A percentile compares a stretch with the other conserved stretches of the same genome.
Evolutionary conservation across 2,888 invertebrate genomes (phyloP).

Genomic region (Amaurobius ferox): DNA sequence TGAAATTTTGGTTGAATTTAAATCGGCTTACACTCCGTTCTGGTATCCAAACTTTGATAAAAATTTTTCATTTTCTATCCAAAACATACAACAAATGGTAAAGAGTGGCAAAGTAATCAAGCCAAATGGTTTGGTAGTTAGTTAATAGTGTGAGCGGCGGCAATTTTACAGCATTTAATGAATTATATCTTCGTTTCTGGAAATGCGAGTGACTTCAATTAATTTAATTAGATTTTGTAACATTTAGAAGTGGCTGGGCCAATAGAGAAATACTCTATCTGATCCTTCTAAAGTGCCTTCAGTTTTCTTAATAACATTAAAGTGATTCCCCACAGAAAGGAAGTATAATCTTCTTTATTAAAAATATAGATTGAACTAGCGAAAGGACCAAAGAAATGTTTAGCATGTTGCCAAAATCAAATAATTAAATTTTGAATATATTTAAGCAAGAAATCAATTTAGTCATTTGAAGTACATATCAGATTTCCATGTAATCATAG

Average conservation of each 20-base stretch:
- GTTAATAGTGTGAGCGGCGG: background rate
- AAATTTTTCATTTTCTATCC: slow-evolving; percentile 12
- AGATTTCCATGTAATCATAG: no score
- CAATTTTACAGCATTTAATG: slow-evolving; percentile 25
- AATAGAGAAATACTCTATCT: background rate
- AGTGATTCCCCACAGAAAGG: slow-evolving; percentile 3
- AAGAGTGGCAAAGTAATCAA: background rate
- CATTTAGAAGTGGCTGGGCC: slow-evolving; percentile 9
- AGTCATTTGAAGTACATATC: no score
- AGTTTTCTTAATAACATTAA: slow-evolving; percentile 9
- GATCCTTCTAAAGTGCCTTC: slow-evolving; percentile 28
- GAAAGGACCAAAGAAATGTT: background rate
- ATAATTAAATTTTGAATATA: no score
- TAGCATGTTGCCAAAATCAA: no score
- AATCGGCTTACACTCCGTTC: background rate
- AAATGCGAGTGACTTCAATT: slow-evolving; percentile 33
- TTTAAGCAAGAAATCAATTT: no score
- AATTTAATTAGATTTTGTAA: slow-evolving; percentile 37
- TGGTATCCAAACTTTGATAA: background rate
- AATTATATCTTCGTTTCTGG: slow-evolving; percentile 19
- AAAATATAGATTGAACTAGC: background rate
- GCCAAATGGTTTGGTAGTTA: slow-evolving; percentile 4
- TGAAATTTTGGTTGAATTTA: background rate
- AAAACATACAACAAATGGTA: background rate
- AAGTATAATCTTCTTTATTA: background rate